A percentile compares a stretch with the other conserved stretches of the same genome.
These are phyloP conservation scores for Oophaga pumilio DNA, from an alignment of 2,113 vertebrate species.

Conservation along the genomic window DNA sequence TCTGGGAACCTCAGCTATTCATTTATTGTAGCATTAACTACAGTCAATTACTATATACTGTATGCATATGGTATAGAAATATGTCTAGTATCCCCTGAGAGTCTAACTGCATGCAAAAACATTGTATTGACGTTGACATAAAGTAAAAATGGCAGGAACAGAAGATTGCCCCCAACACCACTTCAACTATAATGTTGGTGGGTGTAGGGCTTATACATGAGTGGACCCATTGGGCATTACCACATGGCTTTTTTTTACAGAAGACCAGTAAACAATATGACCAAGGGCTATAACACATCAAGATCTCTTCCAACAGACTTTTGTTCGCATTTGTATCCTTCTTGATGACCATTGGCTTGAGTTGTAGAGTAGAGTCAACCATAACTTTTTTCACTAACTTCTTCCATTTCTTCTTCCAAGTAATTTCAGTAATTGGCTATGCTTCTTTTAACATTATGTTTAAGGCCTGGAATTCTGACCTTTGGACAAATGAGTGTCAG, in stretches of 20 bases:
- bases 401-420: too few relatives aligned
- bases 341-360: not conserved
- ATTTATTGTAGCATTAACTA: slow-evolving; percentile 65
- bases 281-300: not conserved
- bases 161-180: not conserved
- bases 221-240: not conserved
- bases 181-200: not conserved
- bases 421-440: not conserved
- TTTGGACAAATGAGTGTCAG: not conserved
- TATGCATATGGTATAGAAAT: too few relatives aligned
- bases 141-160: not conserved
- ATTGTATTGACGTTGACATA: too few relatives aligned
- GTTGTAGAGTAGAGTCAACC: not conserved
- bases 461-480: not conserved
- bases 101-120: too few relatives aligned
- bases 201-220: not conserved
- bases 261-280: not conserved
- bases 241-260: not conserved
- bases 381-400: not conserved
- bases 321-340: not conserved
- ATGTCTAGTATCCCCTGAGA: slow-evolving; percentile 10
- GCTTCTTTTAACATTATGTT: not conserved
- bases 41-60: slow-evolving; percentile 48
- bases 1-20: slow-evolving; percentile 62
- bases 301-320: not conserved